Base-by-base conservation (phyloP, 2,113 vertebrate genomes). In the Colossoma macropomum region DNA sequence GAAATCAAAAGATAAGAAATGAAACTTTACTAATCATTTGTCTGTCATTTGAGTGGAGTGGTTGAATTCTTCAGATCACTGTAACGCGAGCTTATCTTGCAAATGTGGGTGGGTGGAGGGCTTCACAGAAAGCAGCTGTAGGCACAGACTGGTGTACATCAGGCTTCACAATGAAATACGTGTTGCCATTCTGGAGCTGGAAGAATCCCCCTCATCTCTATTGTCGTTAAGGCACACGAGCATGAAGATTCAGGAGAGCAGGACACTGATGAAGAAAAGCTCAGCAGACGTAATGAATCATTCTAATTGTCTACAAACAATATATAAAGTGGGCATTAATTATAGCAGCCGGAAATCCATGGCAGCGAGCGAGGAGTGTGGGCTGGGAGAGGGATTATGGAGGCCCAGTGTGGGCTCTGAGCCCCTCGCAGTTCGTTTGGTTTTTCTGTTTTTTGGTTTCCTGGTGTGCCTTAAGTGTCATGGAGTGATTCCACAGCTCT, bases 221-320 rank as follows among this genome's bases (percentile, higher is more conserved):
- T 69, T 69, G 66, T 34, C 7, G 21, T 19, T 32, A 34, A 38
- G 66, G 34, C 66, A 38, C 17, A 12, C 13, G 23, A 45, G 12
- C 23, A 41, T 45, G 34, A 23, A 13, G 21, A 41, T 41, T n/a
- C 68, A 71, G 68, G 66, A 32, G 32, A 21, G 34, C 66, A 38
- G 66, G 32, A 69, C 30, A 21, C 68, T 71, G 34, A 41, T 71
- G 34, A 71, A 45, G 34, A 85, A 83, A 82, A 34, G 74, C n/a
- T 66, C 17, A n/a, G 72, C 76, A 90, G 85, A 84, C 87, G 21
- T 30, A 78, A 86, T 89, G 87, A 91, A 89, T 91, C 86, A 89
- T 89, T 83, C 87, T 84, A 91, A 89, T 89, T 87, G 86, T 88
- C 73, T 50, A 87, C 89, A 80, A 90, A 88, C 91, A 91, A 79